Conservation (phyloP, 2,888 invertebrate species). For the Digitonthophagus gazella region DNA sequence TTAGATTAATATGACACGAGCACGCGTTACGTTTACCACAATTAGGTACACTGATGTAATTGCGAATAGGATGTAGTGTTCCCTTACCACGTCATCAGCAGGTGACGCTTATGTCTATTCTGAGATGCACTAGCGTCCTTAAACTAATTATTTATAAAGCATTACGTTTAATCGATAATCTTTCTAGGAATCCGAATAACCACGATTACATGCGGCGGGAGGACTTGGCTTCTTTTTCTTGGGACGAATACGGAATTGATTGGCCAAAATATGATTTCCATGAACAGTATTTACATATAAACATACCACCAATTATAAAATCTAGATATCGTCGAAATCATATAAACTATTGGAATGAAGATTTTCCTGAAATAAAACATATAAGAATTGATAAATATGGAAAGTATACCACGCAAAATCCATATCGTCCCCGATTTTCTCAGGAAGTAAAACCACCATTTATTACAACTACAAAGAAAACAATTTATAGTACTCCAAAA, state of each 20-base stretch:
- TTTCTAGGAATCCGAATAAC: constrained; percentile 1
- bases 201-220: constrained; percentile 8
- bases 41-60: not conserved
- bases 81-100: not conserved
- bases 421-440: no score
- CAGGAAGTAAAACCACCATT: no score
- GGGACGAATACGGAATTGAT: not conserved
- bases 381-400: not conserved
- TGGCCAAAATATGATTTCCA: constrained; percentile 82
- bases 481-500: not conserved
- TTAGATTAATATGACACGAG: not conserved
- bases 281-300: constrained; percentile 73
- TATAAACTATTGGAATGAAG: constrained; percentile 82
- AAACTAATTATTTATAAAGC: not conserved
- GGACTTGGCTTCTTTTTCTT: constrained; percentile 57
- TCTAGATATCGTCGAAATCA: constrained; percentile 75
- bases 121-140: not conserved
- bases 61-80: not conserved
- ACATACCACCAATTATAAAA: constrained; percentile 71
- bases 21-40: not conserved
- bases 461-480: constrained; percentile 2
- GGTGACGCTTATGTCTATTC: not conserved
- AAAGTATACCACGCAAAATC: not conserved
- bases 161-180: not conserved
- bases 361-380: constrained; percentile 59